Base-by-base conservation (phyloP, 2,113 vertebrate genomes). In the Ceyx margarethae region DNA sequence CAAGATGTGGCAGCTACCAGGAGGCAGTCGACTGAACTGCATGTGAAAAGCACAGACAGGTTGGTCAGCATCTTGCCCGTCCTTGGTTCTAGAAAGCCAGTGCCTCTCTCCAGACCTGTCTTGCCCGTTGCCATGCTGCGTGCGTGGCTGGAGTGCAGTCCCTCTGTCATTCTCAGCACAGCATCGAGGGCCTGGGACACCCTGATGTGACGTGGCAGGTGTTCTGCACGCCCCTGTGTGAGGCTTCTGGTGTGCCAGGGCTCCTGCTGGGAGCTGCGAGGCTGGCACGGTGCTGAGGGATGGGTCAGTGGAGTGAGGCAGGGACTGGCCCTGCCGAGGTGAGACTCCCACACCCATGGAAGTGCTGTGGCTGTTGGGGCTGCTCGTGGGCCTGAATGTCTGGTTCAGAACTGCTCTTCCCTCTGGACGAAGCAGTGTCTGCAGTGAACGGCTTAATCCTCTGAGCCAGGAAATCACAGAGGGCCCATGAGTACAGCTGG, bases 161-260 rank as follows among this genome's bases (percentile, higher is more conserved):
- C 31, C 12, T 0, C 35, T 3, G 2, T 14, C 7, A 1, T 13
- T 21, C 28, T 15, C 28, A 13, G 54, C 14, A 53, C 51, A 53
- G 15, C 51, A 53, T 53, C 25, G 5, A 28, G 51, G 25, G 25
- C 26, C 51, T 23, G 48, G 48, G 48, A 50, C 50, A 1, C 1
- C 1, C 72, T 19, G 53, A 31, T 16, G 26, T 1, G 1, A 28
- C 2, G 46, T 0, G 0, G 42, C 0, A 0, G 33, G 7, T 1
- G 3, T 21, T 53, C 33, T 14, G 45, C 61, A 46, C 64, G 23
- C 51, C 26, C 8, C 4, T 1, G 19, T 2, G 4, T 16, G 3
- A 1, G 53, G 13, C 25, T 33, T 9, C 7, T 6, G 62, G 35
- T 1, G 0, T 3, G 5, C 3, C 29, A 9, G 68, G 18, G 26